A percentile compares a stretch with the other conserved stretches of the same genome.
phyloP scores from a whole-genome alignment of 2,797 vertebrate genomes.

The Pterois miles region DNA sequence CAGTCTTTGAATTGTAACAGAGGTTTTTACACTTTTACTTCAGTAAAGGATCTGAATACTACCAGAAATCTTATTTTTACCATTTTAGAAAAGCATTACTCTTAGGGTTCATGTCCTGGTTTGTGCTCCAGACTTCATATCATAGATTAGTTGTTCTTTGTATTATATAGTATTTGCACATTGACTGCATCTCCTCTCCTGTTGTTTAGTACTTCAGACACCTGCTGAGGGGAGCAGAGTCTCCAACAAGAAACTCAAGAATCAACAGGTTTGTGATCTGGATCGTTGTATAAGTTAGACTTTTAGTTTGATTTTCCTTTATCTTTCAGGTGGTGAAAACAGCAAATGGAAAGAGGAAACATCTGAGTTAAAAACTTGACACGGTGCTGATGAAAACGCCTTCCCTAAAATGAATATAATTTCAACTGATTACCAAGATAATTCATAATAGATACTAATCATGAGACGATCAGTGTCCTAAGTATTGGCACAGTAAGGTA shows the following conservation, averaged over 20 bases:
- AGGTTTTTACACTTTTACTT: neutral
- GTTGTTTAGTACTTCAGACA: constrained; percentile 91
- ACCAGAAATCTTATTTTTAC: no score
- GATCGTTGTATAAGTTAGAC: neutral
- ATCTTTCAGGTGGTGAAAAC: neutral
- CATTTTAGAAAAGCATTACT: neutral
- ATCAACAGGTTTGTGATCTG: constrained; percentile 87
- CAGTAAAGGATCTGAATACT: neutral
- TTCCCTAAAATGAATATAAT: neutral
- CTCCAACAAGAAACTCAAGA: constrained; percentile 88
- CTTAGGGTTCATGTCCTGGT: neutral
- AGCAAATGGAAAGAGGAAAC: neutral
- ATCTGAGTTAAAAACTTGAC: no score
- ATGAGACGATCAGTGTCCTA: neutral
- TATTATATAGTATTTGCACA: fast-evolving
- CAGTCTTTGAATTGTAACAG: no score
- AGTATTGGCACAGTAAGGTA: neutral
- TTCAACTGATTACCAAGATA: neutral
- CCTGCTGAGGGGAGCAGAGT: constrained; percentile 93
- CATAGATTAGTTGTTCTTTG: neutral
- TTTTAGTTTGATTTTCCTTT: neutral
- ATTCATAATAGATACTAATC: neutral
- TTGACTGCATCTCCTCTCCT: neutral
- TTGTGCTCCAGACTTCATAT: neutral
- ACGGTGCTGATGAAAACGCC: neutral